Percentiles rank a stretch among this genome's conserved stretches.
These are phyloP conservation scores for Platyscapa corneri DNA, from an alignment of 1,140 invertebrate species.

Conservation along the genomic window DNA sequence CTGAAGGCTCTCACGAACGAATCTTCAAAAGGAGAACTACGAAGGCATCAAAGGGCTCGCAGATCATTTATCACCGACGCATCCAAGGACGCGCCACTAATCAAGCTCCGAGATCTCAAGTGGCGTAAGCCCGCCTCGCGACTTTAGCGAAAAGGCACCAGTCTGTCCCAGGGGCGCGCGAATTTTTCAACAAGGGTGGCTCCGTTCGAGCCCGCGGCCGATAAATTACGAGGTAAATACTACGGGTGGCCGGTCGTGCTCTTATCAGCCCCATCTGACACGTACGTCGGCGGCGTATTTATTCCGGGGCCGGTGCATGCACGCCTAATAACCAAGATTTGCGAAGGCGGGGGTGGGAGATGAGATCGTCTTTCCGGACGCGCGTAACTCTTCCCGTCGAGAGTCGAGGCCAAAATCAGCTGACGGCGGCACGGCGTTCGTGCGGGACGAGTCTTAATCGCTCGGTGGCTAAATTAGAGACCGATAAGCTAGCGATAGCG, in stretches of 20 bases:
- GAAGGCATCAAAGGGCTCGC: not conserved
- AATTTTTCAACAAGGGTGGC: slow-evolving; percentile 10
- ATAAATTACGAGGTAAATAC: slow-evolving; percentile 44
- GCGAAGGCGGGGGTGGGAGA: not conserved
- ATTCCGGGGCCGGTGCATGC: not conserved
- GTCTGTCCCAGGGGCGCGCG: not conserved
- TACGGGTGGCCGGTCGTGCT: not conserved
- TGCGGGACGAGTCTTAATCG: not conserved
- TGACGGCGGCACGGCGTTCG: not conserved
- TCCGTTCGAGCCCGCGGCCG: not conserved
- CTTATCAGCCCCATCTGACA: slow-evolving; percentile 22
- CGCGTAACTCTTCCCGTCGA: not conserved
- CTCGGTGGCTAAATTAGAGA: too few species aligned
- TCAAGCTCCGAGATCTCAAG: slow-evolving; percentile 28
- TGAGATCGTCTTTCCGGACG: too few species aligned
- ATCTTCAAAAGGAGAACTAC: not conserved
- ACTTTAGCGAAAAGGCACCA: slow-evolving; percentile 29
- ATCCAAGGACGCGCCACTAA: not conserved
- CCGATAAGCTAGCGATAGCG: too few species aligned
- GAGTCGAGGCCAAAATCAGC: not conserved
- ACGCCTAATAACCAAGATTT: not conserved
- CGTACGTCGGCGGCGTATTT: slow-evolving; percentile 11
- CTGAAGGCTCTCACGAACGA: not conserved
- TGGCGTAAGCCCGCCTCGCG: not conserved
- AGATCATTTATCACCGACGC: slow-evolving; percentile 25